These are phyloP conservation scores for Squalus acanthias DNA, from an alignment of 2,797 vertebrate genomes.

Conservation along the genomic window DNA sequence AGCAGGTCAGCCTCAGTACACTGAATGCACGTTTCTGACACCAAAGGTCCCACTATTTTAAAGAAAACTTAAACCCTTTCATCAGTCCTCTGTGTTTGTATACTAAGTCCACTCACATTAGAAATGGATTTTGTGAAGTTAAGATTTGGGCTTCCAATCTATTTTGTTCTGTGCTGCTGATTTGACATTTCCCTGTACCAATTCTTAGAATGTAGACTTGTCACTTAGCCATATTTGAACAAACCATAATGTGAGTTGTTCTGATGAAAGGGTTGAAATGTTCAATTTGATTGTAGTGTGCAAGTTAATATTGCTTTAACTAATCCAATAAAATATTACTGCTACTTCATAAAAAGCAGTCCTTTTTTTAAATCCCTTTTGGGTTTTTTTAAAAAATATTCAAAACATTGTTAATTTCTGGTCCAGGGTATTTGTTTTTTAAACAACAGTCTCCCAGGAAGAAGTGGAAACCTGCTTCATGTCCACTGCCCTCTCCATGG, in stretches of 20 bases:
- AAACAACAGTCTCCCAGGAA: neutral
- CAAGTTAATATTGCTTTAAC: neutral
- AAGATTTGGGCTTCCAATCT: too few relatives aligned
- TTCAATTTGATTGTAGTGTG: neutral
- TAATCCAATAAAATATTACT: neutral
- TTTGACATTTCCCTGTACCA: neutral
- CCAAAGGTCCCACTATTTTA: neutral
- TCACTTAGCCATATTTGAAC: neutral
- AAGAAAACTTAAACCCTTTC: neutral
- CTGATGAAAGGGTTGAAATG: neutral
- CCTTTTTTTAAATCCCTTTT: neutral
- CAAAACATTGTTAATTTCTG: neutral
- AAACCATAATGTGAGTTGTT: neutral
- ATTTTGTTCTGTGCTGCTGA: neutral
- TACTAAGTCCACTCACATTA: neutral
- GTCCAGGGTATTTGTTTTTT: neutral
- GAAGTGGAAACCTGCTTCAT: neutral
- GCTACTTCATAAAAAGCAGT: neutral
- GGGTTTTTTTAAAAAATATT: neutral
- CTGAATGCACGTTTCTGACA: neutral
- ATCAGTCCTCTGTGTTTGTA: too few relatives aligned
- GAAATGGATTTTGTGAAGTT: neutral
- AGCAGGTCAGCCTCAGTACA: neutral
- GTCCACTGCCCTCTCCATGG: neutral
- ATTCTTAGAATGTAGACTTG: neutral